phyloP scores from a whole-genome alignment of 2,888 invertebrate genomes.

The Apodemia zela region DNA sequence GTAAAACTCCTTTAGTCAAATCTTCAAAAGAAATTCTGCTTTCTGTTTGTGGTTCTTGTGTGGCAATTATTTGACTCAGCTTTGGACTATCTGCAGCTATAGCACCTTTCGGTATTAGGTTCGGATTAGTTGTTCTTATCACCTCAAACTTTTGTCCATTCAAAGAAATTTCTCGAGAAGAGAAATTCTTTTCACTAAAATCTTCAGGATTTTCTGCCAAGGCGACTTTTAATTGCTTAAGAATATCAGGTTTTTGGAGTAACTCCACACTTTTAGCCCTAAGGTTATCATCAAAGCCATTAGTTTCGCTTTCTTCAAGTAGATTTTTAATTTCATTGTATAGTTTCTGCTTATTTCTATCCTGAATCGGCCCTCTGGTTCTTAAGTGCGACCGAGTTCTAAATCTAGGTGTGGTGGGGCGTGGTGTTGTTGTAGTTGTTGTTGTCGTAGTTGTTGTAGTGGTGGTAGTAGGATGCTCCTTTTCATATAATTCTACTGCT shows the following conservation, averaged over 20 bases:
- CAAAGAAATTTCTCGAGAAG: slow-evolving; percentile 86
- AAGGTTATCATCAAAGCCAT: slow-evolving; percentile 73
- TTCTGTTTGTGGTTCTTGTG: slow-evolving; percentile 75
- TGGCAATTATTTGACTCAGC: slow-evolving; percentile 59
- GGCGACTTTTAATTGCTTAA: slow-evolving; percentile 87
- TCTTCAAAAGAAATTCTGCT: slow-evolving; percentile 86
- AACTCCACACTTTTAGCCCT: slow-evolving; percentile 78
- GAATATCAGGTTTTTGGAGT: slow-evolving; percentile 84
- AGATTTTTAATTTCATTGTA: slow-evolving; percentile 80
- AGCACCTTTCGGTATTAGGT: slow-evolving; percentile 81
- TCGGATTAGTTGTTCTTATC: slow-evolving; percentile 85
- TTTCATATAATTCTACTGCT: slow-evolving; percentile 84
- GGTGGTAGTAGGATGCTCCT: slow-evolving; percentile 84
- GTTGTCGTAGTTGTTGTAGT: slow-evolving; percentile 85
- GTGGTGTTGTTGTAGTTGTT: slow-evolving; percentile 68
- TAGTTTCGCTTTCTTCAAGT: slow-evolving; percentile 79
- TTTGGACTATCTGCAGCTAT: slow-evolving; percentile 71
- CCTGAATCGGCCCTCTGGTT: slow-evolving; percentile 65
- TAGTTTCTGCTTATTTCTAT: slow-evolving; percentile 78
- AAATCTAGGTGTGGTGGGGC: slow-evolving; percentile 62
- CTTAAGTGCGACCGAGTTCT: slow-evolving; percentile 57
- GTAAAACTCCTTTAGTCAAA: slow-evolving; percentile 88
- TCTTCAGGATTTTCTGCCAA: slow-evolving; percentile 85
- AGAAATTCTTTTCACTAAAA: slow-evolving; percentile 83
- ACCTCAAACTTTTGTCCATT: slow-evolving; percentile 89